Percentiles rank a stretch among this genome's conserved stretches.
Evolutionary conservation across 2,797 vertebrate species (phyloP).

Genomic region (Hylomyscus alleni): DNA sequence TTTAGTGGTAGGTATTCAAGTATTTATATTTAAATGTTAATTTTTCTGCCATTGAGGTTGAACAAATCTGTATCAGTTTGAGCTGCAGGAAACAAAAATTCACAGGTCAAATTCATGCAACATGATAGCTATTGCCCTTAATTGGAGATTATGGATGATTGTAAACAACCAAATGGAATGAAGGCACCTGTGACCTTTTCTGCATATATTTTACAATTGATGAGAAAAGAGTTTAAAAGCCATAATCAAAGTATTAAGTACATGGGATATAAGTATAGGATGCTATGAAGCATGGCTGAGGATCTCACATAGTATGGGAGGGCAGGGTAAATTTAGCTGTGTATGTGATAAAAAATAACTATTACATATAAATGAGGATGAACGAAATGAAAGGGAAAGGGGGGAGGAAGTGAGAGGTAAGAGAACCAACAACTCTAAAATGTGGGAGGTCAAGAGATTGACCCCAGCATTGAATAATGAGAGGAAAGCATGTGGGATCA

Average conservation of each 20-base stretch:
- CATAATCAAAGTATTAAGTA: neutral
- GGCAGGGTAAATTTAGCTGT: neutral
- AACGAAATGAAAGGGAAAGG: neutral
- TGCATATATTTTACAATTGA: neutral
- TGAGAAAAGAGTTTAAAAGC: neutral
- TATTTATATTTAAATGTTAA: neutral
- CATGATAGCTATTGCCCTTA: neutral
- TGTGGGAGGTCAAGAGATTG: neutral
- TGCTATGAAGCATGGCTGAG: no score
- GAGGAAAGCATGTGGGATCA: neutral
- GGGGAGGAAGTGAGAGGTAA: neutral
- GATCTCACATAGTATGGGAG: neutral
- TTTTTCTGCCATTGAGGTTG: neutral
- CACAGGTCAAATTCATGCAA: neutral
- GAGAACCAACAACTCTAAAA: neutral
- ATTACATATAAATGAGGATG: neutral
- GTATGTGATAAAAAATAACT: neutral
- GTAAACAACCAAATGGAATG: neutral
- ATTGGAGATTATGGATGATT: neutral
- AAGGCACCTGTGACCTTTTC: neutral
- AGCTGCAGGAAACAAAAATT: neutral
- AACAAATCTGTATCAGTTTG: neutral
- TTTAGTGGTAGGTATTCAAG: neutral
- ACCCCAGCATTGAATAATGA: no score
- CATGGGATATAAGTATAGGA: neutral